These are phyloP conservation scores for Drosophila bocqueti DNA, from an alignment of 1,140 invertebrate genomes.

Conservation along the genomic window DNA sequence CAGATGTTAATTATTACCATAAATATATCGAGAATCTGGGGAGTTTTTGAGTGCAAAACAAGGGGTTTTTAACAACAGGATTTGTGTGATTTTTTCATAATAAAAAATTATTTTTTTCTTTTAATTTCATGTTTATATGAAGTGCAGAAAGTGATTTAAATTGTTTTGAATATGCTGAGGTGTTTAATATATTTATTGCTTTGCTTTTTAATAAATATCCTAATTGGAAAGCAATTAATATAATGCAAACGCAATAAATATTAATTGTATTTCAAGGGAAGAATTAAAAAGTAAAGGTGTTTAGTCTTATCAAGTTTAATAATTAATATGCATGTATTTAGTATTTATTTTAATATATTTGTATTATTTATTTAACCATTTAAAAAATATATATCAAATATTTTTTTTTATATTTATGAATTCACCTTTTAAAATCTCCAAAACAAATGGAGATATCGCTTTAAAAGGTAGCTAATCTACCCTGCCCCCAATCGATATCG, in stretches of 20 bases:
- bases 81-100: not conserved
- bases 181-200: not conserved
- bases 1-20: conserved; percentile 31
- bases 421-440: not conserved
- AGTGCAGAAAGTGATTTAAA: not conserved
- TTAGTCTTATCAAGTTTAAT: not conserved
- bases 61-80: not conserved
- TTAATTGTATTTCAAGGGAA: not conserved
- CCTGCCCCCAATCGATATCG: not conserved
- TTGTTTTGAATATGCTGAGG: not conserved
- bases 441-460: not conserved
- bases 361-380: not conserved
- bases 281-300: no score
- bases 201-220: not conserved
- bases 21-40: conserved; percentile 1
- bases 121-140: not conserved
- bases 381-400: no score
- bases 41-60: not conserved
- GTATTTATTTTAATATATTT: not conserved
- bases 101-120: not conserved
- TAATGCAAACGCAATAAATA: not conserved
- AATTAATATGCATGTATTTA: not conserved
- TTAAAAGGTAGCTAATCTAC: not conserved
- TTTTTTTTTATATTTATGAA: no score
- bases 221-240: not conserved